phyloP scores from a whole-genome alignment of 2,113 vertebrate genomes.

The Nannospalax galili region DNA sequence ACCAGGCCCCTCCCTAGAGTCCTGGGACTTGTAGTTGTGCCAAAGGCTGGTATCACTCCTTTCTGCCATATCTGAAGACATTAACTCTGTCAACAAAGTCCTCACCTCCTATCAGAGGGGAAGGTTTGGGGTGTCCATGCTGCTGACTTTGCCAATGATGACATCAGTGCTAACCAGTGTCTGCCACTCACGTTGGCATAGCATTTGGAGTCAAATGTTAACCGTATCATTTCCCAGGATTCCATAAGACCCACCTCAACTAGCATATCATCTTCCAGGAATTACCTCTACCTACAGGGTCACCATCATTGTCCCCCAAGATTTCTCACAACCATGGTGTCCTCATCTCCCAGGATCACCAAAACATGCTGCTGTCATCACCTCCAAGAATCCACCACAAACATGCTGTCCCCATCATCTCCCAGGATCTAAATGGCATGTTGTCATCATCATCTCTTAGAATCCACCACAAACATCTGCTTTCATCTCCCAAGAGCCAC shows the following conservation, averaged over 20 bases:
- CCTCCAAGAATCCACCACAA: not conserved
- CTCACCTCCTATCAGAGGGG: not conserved
- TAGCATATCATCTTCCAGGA: not conserved
- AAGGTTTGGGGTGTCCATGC: not conserved
- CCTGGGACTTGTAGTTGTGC: not conserved
- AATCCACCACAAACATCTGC: not conserved
- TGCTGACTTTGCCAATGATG: not conserved
- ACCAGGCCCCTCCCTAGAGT: not conserved
- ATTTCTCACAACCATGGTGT: no score
- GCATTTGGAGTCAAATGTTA: not conserved
- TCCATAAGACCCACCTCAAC: not conserved
- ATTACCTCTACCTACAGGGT: not conserved
- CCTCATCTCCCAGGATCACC: not conserved
- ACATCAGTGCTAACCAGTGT: not conserved
- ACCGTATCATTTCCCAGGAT: not conserved
- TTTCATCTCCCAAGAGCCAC: not conserved
- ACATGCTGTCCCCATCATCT: not conserved
- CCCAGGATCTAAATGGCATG: not conserved
- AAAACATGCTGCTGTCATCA: not conserved
- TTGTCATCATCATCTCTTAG: not conserved
- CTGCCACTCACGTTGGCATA: not conserved
- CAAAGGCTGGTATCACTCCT: not conserved
- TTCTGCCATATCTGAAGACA: constrained; percentile 26
- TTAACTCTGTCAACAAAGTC: not conserved
- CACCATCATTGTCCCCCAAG: no score